A percentile compares a stretch with the other conserved stretches of the same genome.
phyloP scores from a whole-genome alignment of 2,888 invertebrate genomes.

The Bombyx huttoni region DNA sequence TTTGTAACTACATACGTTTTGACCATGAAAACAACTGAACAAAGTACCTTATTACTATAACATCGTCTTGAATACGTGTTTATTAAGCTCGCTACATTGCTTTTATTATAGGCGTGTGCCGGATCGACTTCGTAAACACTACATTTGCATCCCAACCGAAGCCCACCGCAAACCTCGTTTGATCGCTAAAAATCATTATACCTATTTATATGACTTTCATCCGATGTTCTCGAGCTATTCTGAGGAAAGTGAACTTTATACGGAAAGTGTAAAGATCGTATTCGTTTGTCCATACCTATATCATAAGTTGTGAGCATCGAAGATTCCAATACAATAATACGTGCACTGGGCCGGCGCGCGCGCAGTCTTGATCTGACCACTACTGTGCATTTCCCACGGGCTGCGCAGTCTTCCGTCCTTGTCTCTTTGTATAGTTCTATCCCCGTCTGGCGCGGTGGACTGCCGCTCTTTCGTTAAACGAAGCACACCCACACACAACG shows the following conservation, averaged over 20 bases:
- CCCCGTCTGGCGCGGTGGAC: conserved; percentile 57
- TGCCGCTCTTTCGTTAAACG: conserved; percentile 70
- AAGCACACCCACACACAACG: conserved; percentile 71
- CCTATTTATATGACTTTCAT: conserved; percentile 46
- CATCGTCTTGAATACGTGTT: conserved; percentile 33
- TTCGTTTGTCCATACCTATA: conserved; percentile 11
- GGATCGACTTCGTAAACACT: conserved; percentile 50
- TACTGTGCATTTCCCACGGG: conserved; percentile 75
- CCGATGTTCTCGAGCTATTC: conserved; percentile 13
- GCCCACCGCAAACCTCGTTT: conserved; percentile 65
- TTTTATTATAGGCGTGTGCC: conserved; percentile 59
- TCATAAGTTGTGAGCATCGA: conserved; percentile 37
- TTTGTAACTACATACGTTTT: conserved; percentile 6
- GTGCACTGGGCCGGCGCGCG: conserved; percentile 72
- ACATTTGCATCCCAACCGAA: conserved; percentile 61
- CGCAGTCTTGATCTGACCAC: conserved; percentile 69
- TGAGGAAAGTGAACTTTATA: conserved; percentile 21
- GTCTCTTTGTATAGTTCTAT: conserved; percentile 43
- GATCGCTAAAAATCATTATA: conserved; percentile 68
- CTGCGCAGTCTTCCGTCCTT: conserved; percentile 37
- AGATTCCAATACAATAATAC: conserved; percentile 69
- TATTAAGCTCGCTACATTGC: conserved; percentile 34
- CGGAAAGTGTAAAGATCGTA: conserved; percentile 7
- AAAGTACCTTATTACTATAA: conserved; percentile 23
- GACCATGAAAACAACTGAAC: conserved; percentile 12